Percentiles rank a stretch among this genome's conserved stretches.
Conservation (phyloP, 2,888 invertebrate species). For the Melieria crassipennis region DNA sequence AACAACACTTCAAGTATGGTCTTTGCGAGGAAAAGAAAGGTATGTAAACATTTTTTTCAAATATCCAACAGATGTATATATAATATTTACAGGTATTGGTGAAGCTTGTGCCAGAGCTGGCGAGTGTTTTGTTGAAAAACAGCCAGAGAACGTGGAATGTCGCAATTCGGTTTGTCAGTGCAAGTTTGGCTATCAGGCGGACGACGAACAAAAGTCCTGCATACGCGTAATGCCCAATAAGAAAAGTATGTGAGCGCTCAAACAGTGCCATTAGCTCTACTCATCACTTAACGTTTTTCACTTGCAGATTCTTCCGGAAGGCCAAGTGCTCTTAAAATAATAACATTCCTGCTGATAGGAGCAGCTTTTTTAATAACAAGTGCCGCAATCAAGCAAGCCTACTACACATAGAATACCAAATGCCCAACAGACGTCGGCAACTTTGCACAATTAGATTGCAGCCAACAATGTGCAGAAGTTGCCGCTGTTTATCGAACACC, state of each 20-base stretch:
- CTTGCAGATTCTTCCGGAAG: slow-evolving; percentile 65
- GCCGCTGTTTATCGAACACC: too few species aligned
- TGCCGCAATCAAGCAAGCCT: slow-evolving; percentile 65
- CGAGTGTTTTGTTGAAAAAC: slow-evolving; percentile 60
- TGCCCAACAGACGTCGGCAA: neutral
- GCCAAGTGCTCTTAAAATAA: slow-evolving; percentile 65
- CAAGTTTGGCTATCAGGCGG: slow-evolving; percentile 56
- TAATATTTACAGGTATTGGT: slow-evolving; percentile 49
- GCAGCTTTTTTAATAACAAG: slow-evolving; percentile 64
- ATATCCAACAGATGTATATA: neutral
- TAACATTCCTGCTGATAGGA: slow-evolving; percentile 63
- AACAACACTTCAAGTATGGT: slow-evolving; percentile 58
- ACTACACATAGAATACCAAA: slow-evolving; percentile 32
- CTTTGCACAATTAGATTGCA: too few species aligned
- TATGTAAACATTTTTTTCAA: slow-evolving; percentile 34
- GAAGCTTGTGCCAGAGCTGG: slow-evolving; percentile 58
- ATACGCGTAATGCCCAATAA: slow-evolving; percentile 59
- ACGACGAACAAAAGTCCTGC: slow-evolving; percentile 53
- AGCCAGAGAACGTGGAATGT: slow-evolving; percentile 61
- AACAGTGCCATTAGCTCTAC: neutral
- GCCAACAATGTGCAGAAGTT: too few species aligned
- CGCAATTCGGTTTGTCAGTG: slow-evolving; percentile 64
- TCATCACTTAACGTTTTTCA: slow-evolving; percentile 10
- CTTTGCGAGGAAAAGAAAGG: slow-evolving; percentile 58
- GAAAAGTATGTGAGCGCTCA: slow-evolving; percentile 53